Evolutionary conservation across 2,888 invertebrate species (phyloP).

Genomic region (Caradrina clavipalpis): DNA sequence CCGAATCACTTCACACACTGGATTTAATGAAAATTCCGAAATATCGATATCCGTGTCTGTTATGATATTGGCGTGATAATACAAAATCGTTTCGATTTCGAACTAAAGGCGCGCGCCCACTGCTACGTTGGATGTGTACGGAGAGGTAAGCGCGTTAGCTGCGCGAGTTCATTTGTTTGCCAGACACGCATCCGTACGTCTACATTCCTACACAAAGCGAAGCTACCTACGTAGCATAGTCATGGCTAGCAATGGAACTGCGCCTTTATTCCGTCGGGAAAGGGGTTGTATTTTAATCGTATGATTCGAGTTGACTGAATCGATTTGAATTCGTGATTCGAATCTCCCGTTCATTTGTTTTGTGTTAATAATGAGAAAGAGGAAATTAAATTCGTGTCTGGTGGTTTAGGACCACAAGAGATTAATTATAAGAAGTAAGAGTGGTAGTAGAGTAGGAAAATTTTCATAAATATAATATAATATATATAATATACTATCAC

Average conservation of each 20-base stretch:
- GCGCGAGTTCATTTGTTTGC: neutral
- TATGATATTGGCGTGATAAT: constrained; percentile 53
- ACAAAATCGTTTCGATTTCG: constrained; percentile 26
- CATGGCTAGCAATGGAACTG: neutral
- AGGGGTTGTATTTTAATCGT: constrained; percentile 28
- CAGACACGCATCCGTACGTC: neutral
- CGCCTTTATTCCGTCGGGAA: constrained; percentile 11
- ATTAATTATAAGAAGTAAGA: constrained; percentile 5
- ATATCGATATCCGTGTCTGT: constrained; percentile 49
- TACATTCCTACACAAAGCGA: neutral
- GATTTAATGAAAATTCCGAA: constrained; percentile 65
- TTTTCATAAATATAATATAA: no score
- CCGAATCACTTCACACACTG: constrained; percentile 58
- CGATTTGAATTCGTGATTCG: constrained; percentile 4
- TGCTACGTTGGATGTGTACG: neutral
- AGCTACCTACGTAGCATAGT: no score
- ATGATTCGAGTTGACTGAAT: constrained; percentile 33
- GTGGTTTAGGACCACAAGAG: neutral
- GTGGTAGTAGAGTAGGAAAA: neutral
- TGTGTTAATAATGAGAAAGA: constrained; percentile 18
- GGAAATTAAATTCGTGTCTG: constrained; percentile 18
- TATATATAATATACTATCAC: no score
- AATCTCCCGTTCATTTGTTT: constrained; percentile 32
- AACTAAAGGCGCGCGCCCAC: constrained; percentile 15
- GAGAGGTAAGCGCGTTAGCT: neutral